Conservation (phyloP, 2,888 invertebrate species). For the Erebia epiphron region DNA sequence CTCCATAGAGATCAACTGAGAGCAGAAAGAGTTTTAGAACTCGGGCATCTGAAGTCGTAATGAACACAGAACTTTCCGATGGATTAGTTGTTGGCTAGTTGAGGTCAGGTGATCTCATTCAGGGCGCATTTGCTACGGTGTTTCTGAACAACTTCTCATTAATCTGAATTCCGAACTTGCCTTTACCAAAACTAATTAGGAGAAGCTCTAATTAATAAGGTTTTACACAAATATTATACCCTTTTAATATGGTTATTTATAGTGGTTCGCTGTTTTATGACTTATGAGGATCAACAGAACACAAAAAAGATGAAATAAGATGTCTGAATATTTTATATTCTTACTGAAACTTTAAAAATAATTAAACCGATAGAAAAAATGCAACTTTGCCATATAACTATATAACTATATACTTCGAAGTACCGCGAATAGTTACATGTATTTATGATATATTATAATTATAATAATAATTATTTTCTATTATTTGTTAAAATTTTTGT, state of each 20-base stretch:
- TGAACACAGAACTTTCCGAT: slow-evolving; percentile 33
- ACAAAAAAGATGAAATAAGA: not conserved
- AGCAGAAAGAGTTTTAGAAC: slow-evolving; percentile 8
- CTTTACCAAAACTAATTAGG: slow-evolving; percentile 40
- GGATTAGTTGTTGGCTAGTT: slow-evolving; percentile 33
- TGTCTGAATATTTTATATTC: not conserved
- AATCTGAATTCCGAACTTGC: slow-evolving; percentile 39
- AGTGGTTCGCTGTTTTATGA: not conserved
- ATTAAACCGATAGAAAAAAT: no score
- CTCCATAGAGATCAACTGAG: not conserved
- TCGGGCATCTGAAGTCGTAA: slow-evolving; percentile 27
- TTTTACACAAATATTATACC: not conserved
- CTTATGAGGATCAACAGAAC: not conserved
- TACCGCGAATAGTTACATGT: no score
- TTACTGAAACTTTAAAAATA: no score
- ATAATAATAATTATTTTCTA: no score
- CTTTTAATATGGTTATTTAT: not conserved
- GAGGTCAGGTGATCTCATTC: slow-evolving; percentile 51
- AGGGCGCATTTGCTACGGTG: slow-evolving; percentile 46
- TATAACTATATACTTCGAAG: no score
- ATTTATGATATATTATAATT: no score
- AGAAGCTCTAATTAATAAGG: slow-evolving; percentile 36
- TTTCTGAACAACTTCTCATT: slow-evolving; percentile 55
- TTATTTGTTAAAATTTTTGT: no score
- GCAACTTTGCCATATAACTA: no score